Evolutionary conservation across 1,140 invertebrate genomes (phyloP).

Genomic region (Onthophagus taurus): DNA sequence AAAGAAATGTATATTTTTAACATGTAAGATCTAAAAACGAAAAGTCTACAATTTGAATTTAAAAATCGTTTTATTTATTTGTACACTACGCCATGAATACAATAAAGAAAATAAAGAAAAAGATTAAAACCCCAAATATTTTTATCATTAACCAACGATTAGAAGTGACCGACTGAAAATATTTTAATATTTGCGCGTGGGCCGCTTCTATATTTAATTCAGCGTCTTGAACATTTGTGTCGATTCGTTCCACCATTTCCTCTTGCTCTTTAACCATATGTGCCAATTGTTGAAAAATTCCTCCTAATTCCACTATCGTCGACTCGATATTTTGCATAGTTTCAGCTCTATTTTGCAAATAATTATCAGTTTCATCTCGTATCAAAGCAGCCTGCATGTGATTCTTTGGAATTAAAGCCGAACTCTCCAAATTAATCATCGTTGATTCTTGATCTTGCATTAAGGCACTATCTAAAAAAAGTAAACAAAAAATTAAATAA

Average conservation of each 20-base stretch:
- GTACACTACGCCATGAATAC: constrained; percentile 86
- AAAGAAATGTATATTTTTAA: too few relatives aligned
- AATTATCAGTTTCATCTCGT: constrained; percentile 80
- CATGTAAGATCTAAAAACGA: too few relatives aligned
- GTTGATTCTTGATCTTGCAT: constrained; percentile 63
- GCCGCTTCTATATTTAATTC: constrained; percentile 96
- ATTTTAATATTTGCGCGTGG: constrained; percentile 93
- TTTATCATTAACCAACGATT: constrained; percentile 99
- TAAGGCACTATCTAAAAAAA: constrained; percentile 31
- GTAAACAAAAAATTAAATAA: not conserved
- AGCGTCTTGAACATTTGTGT: constrained; percentile 92
- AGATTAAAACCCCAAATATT: constrained; percentile 95
- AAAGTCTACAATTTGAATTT: too few relatives aligned
- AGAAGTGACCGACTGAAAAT: constrained; percentile 94
- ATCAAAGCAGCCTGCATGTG: constrained; percentile 55
- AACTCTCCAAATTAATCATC: constrained; percentile 63
- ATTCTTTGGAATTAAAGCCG: constrained; percentile 34
- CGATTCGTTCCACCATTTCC: constrained; percentile 96
- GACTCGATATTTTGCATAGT: constrained; percentile 99
- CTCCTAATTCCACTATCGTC: constrained; percentile 97
- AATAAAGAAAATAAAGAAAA: constrained; percentile 99
- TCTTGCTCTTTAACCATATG: constrained; percentile 99
- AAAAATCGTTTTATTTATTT: too few relatives aligned
- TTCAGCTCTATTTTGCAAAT: constrained; percentile 86
- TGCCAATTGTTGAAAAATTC: constrained; percentile 95